Conservation (phyloP, 2,888 invertebrate genomes). For the Noctua pronuba region DNA sequence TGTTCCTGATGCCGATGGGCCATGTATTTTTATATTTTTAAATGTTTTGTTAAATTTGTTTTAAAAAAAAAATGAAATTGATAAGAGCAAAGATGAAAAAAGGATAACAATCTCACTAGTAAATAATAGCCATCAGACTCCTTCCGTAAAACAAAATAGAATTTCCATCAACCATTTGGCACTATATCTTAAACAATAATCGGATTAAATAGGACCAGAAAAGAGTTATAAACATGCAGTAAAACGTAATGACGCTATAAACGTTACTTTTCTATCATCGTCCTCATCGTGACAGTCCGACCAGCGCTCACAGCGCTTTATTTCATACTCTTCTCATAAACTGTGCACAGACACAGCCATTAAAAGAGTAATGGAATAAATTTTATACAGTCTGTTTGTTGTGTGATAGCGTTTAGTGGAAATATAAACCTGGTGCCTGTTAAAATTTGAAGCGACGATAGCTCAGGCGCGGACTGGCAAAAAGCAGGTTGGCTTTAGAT, state of each 20-base stretch:
- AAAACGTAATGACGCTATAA: conserved; percentile 37
- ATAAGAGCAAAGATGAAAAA: no score
- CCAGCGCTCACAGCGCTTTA: conserved; percentile 24
- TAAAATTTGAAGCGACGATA: background rate
- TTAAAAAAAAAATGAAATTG: no score
- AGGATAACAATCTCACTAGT: background rate
- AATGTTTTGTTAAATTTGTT: no score
- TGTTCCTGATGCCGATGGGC: no score
- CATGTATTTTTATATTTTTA: no score
- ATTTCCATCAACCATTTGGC: background rate
- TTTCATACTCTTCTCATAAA: conserved; percentile 36
- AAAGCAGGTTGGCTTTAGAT: no score
- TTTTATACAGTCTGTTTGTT: conserved; percentile 25
- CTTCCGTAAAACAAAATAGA: background rate
- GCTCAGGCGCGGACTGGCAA: background rate
- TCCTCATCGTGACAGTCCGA: conserved; percentile 12
- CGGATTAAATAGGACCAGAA: conserved; percentile 7
- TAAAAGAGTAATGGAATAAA: conserved; percentile 27
- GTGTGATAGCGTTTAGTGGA: conserved; percentile 31
- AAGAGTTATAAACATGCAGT: conserved; percentile 34
- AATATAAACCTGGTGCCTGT: conserved; percentile 9
- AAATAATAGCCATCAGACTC: background rate
- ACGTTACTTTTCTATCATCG: conserved; percentile 44
- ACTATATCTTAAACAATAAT: background rate
- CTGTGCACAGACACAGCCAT: conserved; percentile 22